Evolutionary conservation across 2,113 vertebrate species (phyloP).

Genomic region (Alligator mississippiensis): DNA sequence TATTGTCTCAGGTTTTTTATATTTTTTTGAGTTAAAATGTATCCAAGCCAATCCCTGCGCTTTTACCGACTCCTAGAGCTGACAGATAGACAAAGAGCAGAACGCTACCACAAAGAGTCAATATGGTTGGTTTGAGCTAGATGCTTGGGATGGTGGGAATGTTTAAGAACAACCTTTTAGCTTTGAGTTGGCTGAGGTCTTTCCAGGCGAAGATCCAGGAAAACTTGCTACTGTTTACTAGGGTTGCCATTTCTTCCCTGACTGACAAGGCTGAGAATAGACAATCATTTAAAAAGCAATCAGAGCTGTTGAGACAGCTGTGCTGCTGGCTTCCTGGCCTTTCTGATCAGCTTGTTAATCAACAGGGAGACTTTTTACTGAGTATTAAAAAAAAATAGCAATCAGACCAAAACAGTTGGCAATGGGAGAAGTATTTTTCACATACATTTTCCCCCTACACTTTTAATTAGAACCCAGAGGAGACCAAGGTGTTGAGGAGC

Average conservation of each 20-base stretch:
- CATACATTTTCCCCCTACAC: background rate
- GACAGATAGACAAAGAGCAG: background rate
- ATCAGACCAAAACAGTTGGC: slow-evolving; percentile 50
- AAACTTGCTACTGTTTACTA: slow-evolving; percentile 48
- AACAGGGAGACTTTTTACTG: slow-evolving; percentile 48
- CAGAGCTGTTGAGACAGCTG: slow-evolving; percentile 70
- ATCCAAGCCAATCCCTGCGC: background rate
- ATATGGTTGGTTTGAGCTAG: background rate
- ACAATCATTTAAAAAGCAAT: slow-evolving; percentile 48
- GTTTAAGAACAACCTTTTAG: background rate
- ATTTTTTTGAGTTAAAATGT: background rate
- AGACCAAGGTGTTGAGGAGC: slow-evolving; percentile 54
- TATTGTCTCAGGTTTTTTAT: background rate
- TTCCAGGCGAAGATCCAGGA: slow-evolving; percentile 49
- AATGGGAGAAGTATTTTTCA: slow-evolving; percentile 35
- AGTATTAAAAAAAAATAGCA: slow-evolving; percentile 38
- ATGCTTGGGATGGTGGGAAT: background rate
- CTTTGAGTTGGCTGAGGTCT: slow-evolving; percentile 11
- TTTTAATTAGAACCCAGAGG: slow-evolving; percentile 53
- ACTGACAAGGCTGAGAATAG: slow-evolving; percentile 52
- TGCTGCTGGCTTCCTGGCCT: slow-evolving; percentile 39
- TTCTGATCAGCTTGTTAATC: slow-evolving; percentile 65
- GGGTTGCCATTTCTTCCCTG: slow-evolving; percentile 31
- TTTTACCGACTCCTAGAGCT: background rate
- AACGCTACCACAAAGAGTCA: background rate